phyloP scores from a whole-genome alignment of 2,888 invertebrate species.

The Acrobasis repandana region DNA sequence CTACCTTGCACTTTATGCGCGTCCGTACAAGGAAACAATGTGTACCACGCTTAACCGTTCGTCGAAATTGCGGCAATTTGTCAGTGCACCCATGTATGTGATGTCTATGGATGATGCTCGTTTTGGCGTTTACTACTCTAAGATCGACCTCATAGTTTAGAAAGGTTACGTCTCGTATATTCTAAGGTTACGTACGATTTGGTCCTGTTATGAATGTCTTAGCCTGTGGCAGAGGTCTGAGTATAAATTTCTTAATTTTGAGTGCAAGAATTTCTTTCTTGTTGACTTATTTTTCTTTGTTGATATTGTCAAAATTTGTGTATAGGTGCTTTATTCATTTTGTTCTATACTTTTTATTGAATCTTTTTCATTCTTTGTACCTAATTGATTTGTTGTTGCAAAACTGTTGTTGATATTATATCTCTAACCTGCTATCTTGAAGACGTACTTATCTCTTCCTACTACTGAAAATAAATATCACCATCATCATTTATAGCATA shows the following conservation, averaged over 20 bases:
- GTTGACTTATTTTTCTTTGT: too few species aligned
- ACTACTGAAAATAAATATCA: too few species aligned
- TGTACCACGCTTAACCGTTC: slow-evolving; percentile 63
- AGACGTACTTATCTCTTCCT: too few species aligned
- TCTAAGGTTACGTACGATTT: slow-evolving; percentile 17
- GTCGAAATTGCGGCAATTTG: slow-evolving; percentile 63
- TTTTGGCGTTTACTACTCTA: slow-evolving; percentile 33
- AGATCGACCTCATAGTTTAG: slow-evolving; percentile 22
- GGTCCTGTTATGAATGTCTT: slow-evolving; percentile 4
- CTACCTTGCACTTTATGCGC: slow-evolving; percentile 51
- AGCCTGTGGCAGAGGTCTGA: slow-evolving; percentile 5
- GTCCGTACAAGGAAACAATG: slow-evolving; percentile 59
- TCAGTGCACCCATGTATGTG: slow-evolving; percentile 44
- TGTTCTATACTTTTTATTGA: too few species aligned
- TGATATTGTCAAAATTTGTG: too few species aligned
- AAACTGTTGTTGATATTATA: too few species aligned
- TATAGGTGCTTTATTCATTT: too few species aligned
- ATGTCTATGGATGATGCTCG: slow-evolving; percentile 30
- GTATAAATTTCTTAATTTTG: slow-evolving; percentile 13
- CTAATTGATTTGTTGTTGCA: too few species aligned
- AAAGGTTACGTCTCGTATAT: slow-evolving; percentile 14
- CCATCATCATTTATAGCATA: too few species aligned
- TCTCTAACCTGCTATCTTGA: too few species aligned
- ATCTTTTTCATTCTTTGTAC: too few species aligned
- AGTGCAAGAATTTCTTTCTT: neutral